Percentiles rank a stretch among this genome's conserved stretches.
Evolutionary conservation across 2,797 vertebrate species (phyloP).

Genomic region (Mastacembelus armatus): DNA sequence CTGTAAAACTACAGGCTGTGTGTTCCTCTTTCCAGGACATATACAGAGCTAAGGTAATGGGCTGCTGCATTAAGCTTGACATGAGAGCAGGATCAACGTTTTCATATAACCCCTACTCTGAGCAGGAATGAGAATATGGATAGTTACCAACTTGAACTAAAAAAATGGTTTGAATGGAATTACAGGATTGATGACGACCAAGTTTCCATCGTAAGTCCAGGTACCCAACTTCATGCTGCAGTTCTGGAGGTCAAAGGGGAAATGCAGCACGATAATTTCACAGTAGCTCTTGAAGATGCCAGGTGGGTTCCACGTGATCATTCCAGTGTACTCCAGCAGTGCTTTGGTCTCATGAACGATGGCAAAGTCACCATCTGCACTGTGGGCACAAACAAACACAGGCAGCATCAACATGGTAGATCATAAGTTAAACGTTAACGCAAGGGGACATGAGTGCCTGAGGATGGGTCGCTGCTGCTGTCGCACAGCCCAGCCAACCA

Average conservation of each 20-base stretch:
- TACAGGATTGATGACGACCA: constrained; percentile 92
- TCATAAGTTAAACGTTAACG: constrained; percentile 60
- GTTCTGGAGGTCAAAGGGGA: constrained; percentile 97
- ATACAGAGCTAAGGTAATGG: neutral
- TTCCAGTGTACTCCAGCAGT: constrained; percentile 91
- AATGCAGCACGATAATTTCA: constrained; percentile 95
- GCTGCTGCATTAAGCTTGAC: neutral
- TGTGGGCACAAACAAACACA: constrained; percentile 64
- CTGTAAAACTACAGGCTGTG: neutral
- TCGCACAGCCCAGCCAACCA: constrained; percentile 56
- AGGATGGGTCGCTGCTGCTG: constrained; percentile 44
- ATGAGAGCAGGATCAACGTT: neutral
- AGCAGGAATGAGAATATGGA: neutral
- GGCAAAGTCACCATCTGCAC: constrained; percentile 95
- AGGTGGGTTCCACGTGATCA: constrained; percentile 94
- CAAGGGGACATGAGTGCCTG: constrained; percentile 56
- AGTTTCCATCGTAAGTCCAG: constrained; percentile 92
- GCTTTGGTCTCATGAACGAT: constrained; percentile 96
- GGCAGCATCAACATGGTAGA: constrained; percentile 35
- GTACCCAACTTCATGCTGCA: constrained; percentile 97
- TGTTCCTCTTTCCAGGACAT: neutral
- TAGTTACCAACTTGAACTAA: neutral
- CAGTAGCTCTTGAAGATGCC: constrained; percentile 99
- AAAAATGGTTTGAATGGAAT: constrained; percentile 16
- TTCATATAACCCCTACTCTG: neutral